These are phyloP conservation scores for Xiphias gladius DNA, from an alignment of 2,113 vertebrate species.

Conservation along the genomic window DNA sequence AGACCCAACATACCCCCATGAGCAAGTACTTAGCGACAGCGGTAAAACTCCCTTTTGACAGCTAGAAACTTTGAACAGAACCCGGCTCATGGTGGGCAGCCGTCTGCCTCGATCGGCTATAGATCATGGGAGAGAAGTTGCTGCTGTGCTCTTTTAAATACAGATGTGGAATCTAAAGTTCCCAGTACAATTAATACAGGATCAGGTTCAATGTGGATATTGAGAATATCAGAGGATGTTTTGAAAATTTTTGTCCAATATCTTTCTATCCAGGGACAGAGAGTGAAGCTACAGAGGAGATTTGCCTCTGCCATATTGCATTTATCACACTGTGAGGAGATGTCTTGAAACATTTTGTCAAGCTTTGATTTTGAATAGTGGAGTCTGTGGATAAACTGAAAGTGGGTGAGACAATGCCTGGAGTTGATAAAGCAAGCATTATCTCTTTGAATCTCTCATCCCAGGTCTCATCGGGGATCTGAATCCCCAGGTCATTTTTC, in stretches of 20 bases:
- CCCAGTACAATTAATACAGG: not conserved
- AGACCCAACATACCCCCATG: too few species aligned
- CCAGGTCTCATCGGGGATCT: not conserved
- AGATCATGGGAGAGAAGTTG: not conserved
- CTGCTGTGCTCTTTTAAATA: too few species aligned
- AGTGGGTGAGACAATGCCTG: not conserved
- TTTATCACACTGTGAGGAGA: not conserved
- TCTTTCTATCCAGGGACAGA: not conserved
- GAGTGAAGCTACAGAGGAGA: not conserved
- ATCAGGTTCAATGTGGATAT: not conserved
- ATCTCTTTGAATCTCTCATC: not conserved
- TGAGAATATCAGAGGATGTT: not conserved
- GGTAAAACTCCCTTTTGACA: too few species aligned
- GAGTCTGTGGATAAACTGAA: not conserved
- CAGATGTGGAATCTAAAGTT: too few species aligned
- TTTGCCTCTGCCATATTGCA: not conserved
- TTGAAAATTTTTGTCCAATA: not conserved
- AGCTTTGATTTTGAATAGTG: not conserved
- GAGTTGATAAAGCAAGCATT: not conserved
- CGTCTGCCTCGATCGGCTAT: too few species aligned
- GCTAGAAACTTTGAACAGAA: too few species aligned
- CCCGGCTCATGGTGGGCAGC: too few species aligned
- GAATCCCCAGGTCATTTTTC: not conserved
- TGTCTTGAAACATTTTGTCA: not conserved
- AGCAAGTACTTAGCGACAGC: too few species aligned